Conservation (phyloP, 2,797 vertebrate species). For the Morelia viridis region DNA sequence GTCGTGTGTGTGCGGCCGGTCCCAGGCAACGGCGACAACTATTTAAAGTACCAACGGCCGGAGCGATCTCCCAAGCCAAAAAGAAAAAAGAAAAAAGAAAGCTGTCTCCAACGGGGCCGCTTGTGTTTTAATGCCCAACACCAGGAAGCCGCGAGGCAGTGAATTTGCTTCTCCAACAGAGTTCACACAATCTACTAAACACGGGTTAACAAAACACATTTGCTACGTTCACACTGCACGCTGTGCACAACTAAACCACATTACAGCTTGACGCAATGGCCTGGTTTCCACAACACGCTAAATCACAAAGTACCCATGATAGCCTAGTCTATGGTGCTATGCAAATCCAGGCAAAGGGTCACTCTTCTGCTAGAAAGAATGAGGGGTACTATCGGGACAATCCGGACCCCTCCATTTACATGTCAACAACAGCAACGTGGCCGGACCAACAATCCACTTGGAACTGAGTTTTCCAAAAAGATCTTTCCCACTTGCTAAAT, state of each 20-base stretch:
- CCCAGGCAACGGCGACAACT: neutral
- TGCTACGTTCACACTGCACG: neutral
- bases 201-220: neutral
- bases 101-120: neutral
- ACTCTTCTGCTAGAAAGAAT: neutral
- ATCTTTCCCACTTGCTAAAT: neutral
- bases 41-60: neutral
- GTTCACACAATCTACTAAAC: neutral
- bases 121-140: neutral
- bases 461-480: neutral
- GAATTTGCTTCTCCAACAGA: neutral
- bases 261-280: neutral
- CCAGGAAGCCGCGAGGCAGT: neutral
- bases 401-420: neutral
- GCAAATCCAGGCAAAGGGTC: neutral
- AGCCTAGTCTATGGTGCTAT: neutral
- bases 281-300: neutral
- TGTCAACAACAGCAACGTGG: neutral
- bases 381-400: neutral
- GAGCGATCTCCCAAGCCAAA: neutral
- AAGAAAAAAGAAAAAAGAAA: neutral
- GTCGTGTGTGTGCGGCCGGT: neutral
- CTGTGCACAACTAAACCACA: neutral
- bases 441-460: neutral
- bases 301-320: neutral